Evolutionary conservation across 53 echinoderm and acorn worm genomes (phyloP).

Genomic region (Paelopatides confundens): DNA sequence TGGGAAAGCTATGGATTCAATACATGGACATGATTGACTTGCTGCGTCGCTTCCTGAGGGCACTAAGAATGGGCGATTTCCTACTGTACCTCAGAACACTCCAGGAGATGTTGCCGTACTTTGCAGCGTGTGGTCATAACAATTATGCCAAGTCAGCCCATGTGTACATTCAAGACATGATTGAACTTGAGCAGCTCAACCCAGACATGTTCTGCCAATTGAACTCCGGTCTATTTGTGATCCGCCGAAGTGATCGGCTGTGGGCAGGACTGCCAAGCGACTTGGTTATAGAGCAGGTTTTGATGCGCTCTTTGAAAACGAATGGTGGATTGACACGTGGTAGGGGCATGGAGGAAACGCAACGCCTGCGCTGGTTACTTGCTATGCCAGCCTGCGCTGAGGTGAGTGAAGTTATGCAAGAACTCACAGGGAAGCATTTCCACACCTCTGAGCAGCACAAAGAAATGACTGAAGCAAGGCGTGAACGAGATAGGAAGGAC

Average conservation of each 20-base stretch:
- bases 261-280: conserved; percentile 43
- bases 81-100: conserved; percentile 26
- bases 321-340: conserved; percentile 49
- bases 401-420: conserved; percentile 42
- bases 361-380: conserved; percentile 19
- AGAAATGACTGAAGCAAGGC: neutral
- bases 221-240: conserved; percentile 6
- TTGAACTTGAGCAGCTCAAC: neutral
- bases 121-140: conserved; percentile 38
- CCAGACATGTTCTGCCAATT: neutral
- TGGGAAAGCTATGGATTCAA: conserved; percentile 44
- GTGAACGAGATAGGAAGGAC: conserved; percentile 9
- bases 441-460: conserved; percentile 43
- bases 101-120: conserved; percentile 27
- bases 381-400: conserved; percentile 45
- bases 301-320: conserved; percentile 47
- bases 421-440: neutral
- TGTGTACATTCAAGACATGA: conserved; percentile 2
- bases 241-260: neutral
- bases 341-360: conserved; percentile 18
- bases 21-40: conserved; percentile 12
- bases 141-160: conserved; percentile 4
- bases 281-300: conserved; percentile 38
- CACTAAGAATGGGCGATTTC: conserved; percentile 40
- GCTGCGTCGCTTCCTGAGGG: neutral